Conservation (phyloP, 1,140 invertebrate species). For the Solenopsis invicta region DNA sequence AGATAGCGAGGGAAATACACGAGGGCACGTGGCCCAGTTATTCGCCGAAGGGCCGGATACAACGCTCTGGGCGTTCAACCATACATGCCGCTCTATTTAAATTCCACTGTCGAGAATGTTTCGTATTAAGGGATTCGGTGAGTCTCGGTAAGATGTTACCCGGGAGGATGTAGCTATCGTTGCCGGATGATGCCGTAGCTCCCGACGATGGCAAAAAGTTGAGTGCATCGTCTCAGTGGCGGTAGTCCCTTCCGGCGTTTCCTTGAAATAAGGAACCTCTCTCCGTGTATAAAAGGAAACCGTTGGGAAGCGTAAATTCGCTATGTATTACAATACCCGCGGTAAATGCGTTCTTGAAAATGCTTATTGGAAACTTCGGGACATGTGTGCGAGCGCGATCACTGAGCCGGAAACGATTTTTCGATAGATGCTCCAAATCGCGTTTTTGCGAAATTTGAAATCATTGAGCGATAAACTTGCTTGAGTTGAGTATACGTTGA, state of each 20-base stretch:
- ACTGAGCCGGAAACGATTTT: slow-evolving; percentile 34
- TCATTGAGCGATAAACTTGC: not conserved
- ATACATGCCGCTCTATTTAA: slow-evolving; percentile 79
- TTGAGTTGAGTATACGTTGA: not conserved
- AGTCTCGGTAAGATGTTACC: not conserved
- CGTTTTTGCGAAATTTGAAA: not conserved
- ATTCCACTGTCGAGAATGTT: slow-evolving; percentile 77
- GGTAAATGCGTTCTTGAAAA: slow-evolving; percentile 20
- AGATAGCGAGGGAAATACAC: slow-evolving; percentile 1
- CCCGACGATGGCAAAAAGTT: slow-evolving; percentile 50
- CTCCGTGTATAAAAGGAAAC: slow-evolving; percentile 9
- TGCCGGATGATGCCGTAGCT: slow-evolving; percentile 34
- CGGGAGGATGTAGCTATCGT: slow-evolving; percentile 32
- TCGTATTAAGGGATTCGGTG: slow-evolving; percentile 72
- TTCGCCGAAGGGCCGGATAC: slow-evolving; percentile 15
- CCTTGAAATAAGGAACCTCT: slow-evolving; percentile 51
- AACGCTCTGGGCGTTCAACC: slow-evolving; percentile 51
- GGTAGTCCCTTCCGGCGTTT: slow-evolving; percentile 41
- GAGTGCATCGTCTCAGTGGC: slow-evolving; percentile 28
- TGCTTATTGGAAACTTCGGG: no score
- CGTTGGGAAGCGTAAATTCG: not conserved
- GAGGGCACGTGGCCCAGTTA: slow-evolving; percentile 18
- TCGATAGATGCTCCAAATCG: slow-evolving; percentile 1
- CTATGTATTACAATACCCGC: not conserved
- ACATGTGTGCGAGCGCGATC: not conserved